Conservation (phyloP, 2,797 vertebrate genomes). For the Alfaro cultratus region DNA sequence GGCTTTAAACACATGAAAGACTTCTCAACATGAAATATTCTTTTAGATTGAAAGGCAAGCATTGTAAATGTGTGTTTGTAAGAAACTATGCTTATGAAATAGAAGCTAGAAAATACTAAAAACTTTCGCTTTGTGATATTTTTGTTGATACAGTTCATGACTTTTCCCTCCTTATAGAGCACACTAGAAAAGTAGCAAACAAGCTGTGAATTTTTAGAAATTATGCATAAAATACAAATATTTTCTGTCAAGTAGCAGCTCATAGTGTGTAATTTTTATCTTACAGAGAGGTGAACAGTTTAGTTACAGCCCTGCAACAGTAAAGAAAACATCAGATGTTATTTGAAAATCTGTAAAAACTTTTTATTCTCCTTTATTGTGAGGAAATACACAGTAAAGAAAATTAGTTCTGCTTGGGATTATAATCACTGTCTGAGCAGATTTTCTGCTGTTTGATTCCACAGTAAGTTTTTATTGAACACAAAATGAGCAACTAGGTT, state of each 20-base stretch:
- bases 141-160: background rate
- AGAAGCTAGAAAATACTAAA: background rate
- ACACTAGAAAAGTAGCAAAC: background rate
- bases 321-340: background rate
- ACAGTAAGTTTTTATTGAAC: background rate
- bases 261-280: background rate
- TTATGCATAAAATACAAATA: background rate
- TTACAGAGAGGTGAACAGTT: background rate
- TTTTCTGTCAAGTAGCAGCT: background rate
- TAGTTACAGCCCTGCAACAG: background rate
- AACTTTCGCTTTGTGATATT: background rate
- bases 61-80: background rate
- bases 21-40: background rate
- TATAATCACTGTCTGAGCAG: background rate
- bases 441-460: background rate
- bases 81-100: background rate
- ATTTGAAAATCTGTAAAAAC: background rate
- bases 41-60: background rate
- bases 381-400: background rate
- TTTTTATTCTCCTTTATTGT: background rate
- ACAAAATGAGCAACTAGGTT: slow-evolving; percentile 6
- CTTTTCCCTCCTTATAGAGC: background rate
- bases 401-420: background rate
- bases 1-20: background rate
- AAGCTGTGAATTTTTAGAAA: background rate